These are phyloP conservation scores for Montifringilla adamsi DNA, from an alignment of 2,113 vertebrate species.

Conservation along the genomic window DNA sequence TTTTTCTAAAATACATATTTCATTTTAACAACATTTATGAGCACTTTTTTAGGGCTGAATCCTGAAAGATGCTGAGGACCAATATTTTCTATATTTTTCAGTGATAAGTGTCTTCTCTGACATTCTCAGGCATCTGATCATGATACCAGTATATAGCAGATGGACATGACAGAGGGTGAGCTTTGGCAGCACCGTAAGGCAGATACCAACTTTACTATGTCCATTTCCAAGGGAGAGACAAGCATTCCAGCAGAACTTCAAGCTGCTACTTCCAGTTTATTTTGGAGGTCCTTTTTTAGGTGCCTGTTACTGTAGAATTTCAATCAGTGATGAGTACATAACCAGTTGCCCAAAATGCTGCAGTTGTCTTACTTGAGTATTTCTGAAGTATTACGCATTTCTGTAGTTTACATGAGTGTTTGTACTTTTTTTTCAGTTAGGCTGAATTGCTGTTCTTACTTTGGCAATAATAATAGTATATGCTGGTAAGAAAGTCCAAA, in stretches of 20 bases:
- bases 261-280: conserved; percentile 44
- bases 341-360: background rate
- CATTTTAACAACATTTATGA: conserved; percentile 6
- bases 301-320: background rate
- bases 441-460: background rate
- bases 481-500: background rate
- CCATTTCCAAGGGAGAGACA: conserved; percentile 41
- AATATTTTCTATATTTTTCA: conserved; percentile 22
- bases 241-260: conserved; percentile 51
- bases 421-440: background rate
- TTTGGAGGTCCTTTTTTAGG: conserved; percentile 7
- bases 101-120: conserved; percentile 39
- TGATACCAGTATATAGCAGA: conserved; percentile 61
- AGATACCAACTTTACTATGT: conserved; percentile 51
- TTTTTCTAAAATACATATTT: background rate
- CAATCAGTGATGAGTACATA: background rate
- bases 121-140: conserved; percentile 34
- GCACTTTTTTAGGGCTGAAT: background rate
- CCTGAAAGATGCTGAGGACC: conserved; percentile 14
- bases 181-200: conserved; percentile 58
- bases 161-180: conserved; percentile 66
- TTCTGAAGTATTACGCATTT: background rate
- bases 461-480: background rate
- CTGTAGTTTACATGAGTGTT: background rate
- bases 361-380: background rate